These are phyloP conservation scores for Rhodeus uyekii DNA, from an alignment of 2,797 vertebrate species.

Conservation along the genomic window DNA sequence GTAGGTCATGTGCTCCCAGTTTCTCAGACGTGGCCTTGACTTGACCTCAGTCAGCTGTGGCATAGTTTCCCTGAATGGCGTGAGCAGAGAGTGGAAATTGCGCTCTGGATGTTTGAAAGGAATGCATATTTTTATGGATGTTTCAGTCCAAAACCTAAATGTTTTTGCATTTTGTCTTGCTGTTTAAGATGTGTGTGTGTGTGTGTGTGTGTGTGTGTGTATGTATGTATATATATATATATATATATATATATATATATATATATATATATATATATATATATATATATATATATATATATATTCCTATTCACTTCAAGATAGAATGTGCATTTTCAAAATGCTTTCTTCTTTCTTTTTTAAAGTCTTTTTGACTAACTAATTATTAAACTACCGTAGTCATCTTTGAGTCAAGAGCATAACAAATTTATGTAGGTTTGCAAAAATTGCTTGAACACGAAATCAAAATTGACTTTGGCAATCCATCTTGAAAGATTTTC, in stretches of 20 bases:
- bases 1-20: constrained; percentile 46
- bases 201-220: no score
- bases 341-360: no score
- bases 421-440: background rate
- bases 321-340: background rate
- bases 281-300: no score
- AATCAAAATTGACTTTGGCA: background rate
- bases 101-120: constrained; percentile 2
- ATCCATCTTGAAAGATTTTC: background rate
- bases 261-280: background rate
- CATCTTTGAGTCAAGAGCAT: constrained; percentile 46
- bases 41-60: constrained; percentile 41
- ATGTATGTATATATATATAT: background rate
- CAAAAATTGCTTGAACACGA: background rate
- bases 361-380: constrained; percentile 43
- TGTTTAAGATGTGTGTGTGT: no score
- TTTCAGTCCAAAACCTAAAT: background rate
- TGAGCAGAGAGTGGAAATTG: constrained; percentile 2
- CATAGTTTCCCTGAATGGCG: constrained; percentile 36
- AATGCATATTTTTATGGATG: constrained; percentile 8
- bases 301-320: background rate
- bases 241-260: no score
- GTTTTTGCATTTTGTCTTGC: background rate
- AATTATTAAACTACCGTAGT: constrained; percentile 56
- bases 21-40: constrained; percentile 6